Conservation (phyloP, 1,140 invertebrate genomes). For the Branchinecta lynchi region DNA sequence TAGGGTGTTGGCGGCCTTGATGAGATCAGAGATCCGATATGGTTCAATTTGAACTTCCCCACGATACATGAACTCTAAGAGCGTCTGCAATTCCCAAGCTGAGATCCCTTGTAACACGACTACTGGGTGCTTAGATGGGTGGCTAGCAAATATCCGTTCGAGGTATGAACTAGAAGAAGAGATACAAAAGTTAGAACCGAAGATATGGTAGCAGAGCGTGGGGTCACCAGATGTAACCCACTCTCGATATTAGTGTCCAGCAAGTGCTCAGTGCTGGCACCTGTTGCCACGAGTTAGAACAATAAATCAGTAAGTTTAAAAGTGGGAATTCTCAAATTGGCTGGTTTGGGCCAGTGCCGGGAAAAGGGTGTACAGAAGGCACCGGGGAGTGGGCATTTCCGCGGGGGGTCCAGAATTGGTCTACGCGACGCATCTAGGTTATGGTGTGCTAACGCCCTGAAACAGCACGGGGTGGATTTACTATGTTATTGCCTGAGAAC, state of each 20-base stretch:
- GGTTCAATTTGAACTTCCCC: conserved; percentile 73
- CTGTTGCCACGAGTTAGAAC: too few relatives aligned
- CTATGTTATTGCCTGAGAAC: too few relatives aligned
- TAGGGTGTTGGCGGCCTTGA: conserved; percentile 67
- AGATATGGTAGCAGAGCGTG: neutral
- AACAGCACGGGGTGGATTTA: too few relatives aligned
- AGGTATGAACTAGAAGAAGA: conserved; percentile 59
- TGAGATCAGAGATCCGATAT: conserved; percentile 58
- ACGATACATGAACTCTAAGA: conserved; percentile 82
- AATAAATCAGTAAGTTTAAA: too few relatives aligned
- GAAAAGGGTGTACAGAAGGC: too few relatives aligned
- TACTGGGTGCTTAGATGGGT: conserved; percentile 82
- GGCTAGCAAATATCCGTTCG: conserved; percentile 68
- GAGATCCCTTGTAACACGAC: conserved; percentile 76
- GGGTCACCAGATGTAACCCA: neutral
- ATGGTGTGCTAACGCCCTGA: too few relatives aligned
- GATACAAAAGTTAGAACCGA: conserved; percentile 18
- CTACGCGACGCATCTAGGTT: too few relatives aligned
- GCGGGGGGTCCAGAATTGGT: too few relatives aligned
- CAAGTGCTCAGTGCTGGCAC: too few relatives aligned
- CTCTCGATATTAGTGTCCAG: neutral
- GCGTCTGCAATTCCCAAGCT: conserved; percentile 66
- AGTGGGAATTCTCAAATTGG: too few relatives aligned
- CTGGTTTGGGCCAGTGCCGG: too few relatives aligned
- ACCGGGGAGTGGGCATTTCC: too few relatives aligned